Conservation (phyloP, 2,888 invertebrate species). For the Colletes collaris region DNA sequence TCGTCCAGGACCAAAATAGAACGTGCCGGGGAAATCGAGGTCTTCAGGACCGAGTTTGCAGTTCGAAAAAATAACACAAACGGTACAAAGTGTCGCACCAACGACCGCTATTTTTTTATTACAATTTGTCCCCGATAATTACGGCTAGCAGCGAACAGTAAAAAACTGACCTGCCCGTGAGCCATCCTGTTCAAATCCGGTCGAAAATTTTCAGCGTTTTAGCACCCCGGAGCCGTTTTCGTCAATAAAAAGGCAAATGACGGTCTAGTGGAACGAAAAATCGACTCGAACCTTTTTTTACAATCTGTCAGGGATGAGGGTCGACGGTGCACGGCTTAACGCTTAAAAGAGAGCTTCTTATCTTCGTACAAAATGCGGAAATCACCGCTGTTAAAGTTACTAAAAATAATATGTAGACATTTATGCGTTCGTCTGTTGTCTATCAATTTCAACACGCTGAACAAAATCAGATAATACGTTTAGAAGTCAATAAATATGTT, state of each 20-base stretch:
- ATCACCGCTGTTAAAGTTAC: no score
- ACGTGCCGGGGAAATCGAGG: no score
- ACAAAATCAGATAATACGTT: no score
- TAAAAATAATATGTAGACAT: no score
- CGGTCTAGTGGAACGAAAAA: slow-evolving; percentile 16
- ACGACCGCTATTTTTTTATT: slow-evolving; percentile 47
- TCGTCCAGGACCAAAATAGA: no score
- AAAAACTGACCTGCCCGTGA: slow-evolving; percentile 56
- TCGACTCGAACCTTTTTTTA: slow-evolving; percentile 37
- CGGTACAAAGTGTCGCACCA: background rate
- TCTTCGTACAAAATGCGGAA: no score
- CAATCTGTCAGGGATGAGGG: background rate
- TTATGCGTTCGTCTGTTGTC: no score
- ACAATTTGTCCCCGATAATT: slow-evolving; percentile 46
- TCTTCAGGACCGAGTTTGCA: no score
- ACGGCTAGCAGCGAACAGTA: slow-evolving; percentile 10
- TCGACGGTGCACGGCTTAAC: background rate
- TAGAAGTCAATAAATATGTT: no score
- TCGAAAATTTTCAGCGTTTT: background rate
- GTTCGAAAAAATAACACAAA: no score
- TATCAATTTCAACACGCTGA: no score
- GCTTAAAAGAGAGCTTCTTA: no score
- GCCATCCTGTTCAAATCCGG: background rate
- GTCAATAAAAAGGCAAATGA: slow-evolving; percentile 54
- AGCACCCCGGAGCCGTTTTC: slow-evolving; percentile 43